These are phyloP conservation scores for Orius insidiosus DNA, from an alignment of 1,140 invertebrate genomes.

Conservation along the genomic window DNA sequence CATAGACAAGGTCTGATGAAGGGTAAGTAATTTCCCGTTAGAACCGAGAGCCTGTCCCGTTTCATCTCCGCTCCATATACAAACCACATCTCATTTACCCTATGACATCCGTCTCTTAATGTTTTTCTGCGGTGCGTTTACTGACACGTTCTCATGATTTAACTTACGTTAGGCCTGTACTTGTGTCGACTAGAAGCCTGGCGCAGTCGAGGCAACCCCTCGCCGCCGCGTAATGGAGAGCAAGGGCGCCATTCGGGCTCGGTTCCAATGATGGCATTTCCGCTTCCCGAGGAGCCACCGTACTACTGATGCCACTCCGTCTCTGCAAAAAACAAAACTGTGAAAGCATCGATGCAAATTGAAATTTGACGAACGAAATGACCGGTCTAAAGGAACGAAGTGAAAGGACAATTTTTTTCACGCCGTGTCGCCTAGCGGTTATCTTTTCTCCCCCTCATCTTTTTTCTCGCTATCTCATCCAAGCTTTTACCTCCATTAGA, in stretches of 20 bases:
- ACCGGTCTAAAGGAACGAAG: too few relatives aligned
- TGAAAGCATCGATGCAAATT: background rate
- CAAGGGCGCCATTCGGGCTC: constrained; percentile 38
- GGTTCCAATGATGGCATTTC: constrained; percentile 34
- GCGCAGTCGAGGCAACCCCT: constrained; percentile 69
- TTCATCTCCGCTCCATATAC: background rate
- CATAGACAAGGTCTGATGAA: too few relatives aligned
- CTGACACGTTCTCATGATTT: background rate
- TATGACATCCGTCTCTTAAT: too few relatives aligned
- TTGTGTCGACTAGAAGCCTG: constrained; percentile 54
- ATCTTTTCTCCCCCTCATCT: too few relatives aligned
- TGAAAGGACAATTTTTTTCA: too few relatives aligned
- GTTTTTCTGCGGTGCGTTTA: background rate
- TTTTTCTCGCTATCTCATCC: too few relatives aligned
- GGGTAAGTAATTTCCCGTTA: too few relatives aligned
- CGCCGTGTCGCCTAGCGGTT: too few relatives aligned
- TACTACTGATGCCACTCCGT: constrained; percentile 34
- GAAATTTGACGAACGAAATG: background rate
- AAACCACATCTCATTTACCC: too few relatives aligned
- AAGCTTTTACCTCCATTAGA: too few relatives aligned
- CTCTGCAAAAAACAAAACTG: constrained; percentile 25
- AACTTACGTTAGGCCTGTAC: constrained; percentile 57
- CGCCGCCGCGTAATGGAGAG: constrained; percentile 70
- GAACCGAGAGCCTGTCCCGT: background rate
- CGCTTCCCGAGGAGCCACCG: constrained; percentile 38